These are phyloP conservation scores for Aspiorhynchus laticeps DNA, from an alignment of 2,113 vertebrate genomes.

Conservation along the genomic window DNA sequence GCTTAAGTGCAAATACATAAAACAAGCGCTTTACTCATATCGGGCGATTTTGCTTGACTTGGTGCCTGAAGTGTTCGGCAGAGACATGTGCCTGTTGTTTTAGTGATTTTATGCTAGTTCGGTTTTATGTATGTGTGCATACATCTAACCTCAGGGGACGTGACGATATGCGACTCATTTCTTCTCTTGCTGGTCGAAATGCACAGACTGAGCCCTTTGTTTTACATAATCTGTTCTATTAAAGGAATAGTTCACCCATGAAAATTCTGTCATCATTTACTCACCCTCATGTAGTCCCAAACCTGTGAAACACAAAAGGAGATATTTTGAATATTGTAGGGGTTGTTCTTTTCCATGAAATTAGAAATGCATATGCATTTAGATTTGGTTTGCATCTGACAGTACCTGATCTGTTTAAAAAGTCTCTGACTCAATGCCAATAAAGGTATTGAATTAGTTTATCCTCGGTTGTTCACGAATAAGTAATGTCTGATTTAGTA, in stretches of 20 bases:
- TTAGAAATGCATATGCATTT: neutral
- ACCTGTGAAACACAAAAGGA: neutral
- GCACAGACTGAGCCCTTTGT: neutral
- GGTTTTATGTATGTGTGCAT: neutral
- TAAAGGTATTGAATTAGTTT: no score
- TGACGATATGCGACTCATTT: neutral
- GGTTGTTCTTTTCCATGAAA: neutral
- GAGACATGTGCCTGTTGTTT: neutral
- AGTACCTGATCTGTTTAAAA: no score
- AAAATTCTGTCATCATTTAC: neutral
- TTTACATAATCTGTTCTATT: neutral
- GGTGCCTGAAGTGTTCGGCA: neutral
- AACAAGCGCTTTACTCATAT: slow-evolving; percentile 14
- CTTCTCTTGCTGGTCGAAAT: neutral
- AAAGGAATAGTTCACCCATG: neutral
- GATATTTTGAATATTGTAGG: neutral
- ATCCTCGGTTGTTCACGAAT: neutral
- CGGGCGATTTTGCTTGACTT: neutral
- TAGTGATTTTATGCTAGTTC: slow-evolving; percentile 19
- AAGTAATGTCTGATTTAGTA: neutral
- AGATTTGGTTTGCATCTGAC: no score
- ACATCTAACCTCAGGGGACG: neutral
- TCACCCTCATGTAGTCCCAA: neutral
- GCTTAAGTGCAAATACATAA: slow-evolving; percentile 20
- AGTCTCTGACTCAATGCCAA: neutral